phyloP scores from a whole-genome alignment of 2,797 vertebrate genomes.

The Ctenopoma multispine region DNA sequence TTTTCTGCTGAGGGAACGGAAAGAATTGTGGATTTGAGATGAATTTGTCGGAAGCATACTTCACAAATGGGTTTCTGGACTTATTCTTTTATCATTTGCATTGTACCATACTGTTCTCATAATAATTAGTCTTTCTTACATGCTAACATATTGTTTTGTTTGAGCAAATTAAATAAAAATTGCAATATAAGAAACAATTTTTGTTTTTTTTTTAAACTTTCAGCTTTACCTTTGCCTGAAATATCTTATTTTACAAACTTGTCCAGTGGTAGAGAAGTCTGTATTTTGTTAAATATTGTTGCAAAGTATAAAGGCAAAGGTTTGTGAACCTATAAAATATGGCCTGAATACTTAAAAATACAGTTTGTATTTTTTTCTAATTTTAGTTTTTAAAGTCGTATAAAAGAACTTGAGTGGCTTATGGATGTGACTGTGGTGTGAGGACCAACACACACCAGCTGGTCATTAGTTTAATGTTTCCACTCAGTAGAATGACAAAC shows the following conservation, averaged over 20 bases:
- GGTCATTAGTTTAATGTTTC: too few species aligned
- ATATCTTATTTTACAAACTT: not conserved
- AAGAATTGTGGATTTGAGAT: conserved; percentile 50
- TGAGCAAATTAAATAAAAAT: conserved; percentile 98
- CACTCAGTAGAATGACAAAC: too few species aligned
- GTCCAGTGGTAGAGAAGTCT: not conserved
- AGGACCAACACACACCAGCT: too few species aligned
- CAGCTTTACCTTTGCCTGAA: not conserved
- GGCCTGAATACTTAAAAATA: too few species aligned
- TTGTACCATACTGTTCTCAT: conserved; percentile 92
- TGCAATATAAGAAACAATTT: conserved; percentile 87
- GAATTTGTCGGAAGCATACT: conserved; percentile 73
- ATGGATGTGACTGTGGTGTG: too few species aligned
- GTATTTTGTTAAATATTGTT: too few species aligned
- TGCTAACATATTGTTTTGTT: conserved; percentile 94
- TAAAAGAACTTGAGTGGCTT: too few species aligned
- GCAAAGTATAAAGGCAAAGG: too few species aligned
- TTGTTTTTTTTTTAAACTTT: conserved; percentile 31
- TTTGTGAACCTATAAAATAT: too few species aligned
- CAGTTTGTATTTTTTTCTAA: too few species aligned
- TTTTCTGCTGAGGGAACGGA: conserved; percentile 57
- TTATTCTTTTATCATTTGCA: conserved; percentile 84
- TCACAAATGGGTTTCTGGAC: conserved; percentile 81
- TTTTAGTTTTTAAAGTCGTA: too few species aligned
- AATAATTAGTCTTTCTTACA: conserved; percentile 93